Evolutionary conservation across 2,888 invertebrate species (phyloP).

Genomic region (Sminthurides aquaticus): DNA sequence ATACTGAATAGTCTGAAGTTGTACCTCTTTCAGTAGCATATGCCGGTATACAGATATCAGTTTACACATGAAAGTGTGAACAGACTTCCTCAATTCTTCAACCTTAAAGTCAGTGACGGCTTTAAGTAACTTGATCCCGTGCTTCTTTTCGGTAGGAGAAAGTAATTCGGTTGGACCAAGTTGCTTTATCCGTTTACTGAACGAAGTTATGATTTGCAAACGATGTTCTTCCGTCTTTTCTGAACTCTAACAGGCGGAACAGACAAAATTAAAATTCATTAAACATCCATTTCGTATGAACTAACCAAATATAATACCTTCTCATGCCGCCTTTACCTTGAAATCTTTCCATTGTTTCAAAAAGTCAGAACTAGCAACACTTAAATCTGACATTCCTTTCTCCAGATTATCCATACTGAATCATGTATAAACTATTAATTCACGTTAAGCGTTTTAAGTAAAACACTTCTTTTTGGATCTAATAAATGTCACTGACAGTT

Average conservation of each 20-base stretch:
- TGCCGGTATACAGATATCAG: conserved; percentile 10
- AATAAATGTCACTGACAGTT: too few species aligned
- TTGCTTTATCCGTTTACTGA: background rate
- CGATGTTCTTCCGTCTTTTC: background rate
- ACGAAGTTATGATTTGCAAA: too few species aligned
- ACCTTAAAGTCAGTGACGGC: background rate
- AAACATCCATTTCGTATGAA: background rate
- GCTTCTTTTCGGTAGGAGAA: background rate
- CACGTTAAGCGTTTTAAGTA: too few species aligned
- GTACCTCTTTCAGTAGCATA: conserved; percentile 19
- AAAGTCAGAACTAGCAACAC: background rate
- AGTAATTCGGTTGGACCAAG: background rate
- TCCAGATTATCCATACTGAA: too few species aligned
- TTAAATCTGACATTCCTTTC: too few species aligned
- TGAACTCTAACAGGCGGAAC: background rate
- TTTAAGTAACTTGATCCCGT: background rate
- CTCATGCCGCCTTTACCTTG: background rate
- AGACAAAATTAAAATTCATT: background rate
- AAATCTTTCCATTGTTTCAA: background rate
- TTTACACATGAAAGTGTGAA: background rate
- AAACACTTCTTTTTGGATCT: too few species aligned
- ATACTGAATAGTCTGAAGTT: too few species aligned
- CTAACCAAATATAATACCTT: background rate
- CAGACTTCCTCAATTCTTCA: background rate
- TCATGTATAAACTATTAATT: too few species aligned